Conservation (phyloP, 2,888 invertebrate genomes). For the Phaedon cochleariae region DNA sequence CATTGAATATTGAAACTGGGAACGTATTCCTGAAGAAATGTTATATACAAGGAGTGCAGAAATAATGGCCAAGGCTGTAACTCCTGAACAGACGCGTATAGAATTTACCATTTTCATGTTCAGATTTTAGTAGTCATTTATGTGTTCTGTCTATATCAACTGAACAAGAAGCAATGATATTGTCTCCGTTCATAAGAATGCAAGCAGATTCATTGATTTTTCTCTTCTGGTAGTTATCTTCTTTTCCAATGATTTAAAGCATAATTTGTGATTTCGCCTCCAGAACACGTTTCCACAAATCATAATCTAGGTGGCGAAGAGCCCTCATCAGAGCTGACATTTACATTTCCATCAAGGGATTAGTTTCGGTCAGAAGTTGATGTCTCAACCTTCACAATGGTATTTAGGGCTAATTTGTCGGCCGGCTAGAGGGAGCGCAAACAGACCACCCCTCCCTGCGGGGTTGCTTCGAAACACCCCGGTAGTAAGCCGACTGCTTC, state of each 20-base stretch:
- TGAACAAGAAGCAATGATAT: too few species aligned
- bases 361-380: slow-evolving; percentile 36
- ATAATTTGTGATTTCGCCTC: slow-evolving; percentile 1
- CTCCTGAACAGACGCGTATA: too few species aligned
- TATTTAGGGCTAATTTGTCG: slow-evolving; percentile 51
- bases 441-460: slow-evolving; percentile 57
- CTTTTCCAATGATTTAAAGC: neutral
- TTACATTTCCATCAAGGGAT: slow-evolving; percentile 42
- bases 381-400: slow-evolving; percentile 40
- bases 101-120: too few species aligned
- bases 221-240: too few species aligned
- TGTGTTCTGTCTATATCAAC: too few species aligned
- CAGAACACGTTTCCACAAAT: neutral
- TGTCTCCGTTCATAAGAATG: too few species aligned
- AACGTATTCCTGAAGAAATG: too few species aligned
- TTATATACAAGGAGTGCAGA: too few species aligned
- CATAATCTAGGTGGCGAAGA: neutral
- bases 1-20: too few species aligned
- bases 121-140: too few species aligned
- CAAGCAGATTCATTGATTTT: too few species aligned
- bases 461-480: slow-evolving; percentile 49
- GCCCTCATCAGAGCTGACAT: slow-evolving; percentile 29
- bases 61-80: too few species aligned
- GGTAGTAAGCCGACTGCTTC: slow-evolving; percentile 46
- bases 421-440: slow-evolving; percentile 50